These are phyloP conservation scores for Paguma larvata DNA, from an alignment of 2,797 vertebrate species.

Conservation along the genomic window DNA sequence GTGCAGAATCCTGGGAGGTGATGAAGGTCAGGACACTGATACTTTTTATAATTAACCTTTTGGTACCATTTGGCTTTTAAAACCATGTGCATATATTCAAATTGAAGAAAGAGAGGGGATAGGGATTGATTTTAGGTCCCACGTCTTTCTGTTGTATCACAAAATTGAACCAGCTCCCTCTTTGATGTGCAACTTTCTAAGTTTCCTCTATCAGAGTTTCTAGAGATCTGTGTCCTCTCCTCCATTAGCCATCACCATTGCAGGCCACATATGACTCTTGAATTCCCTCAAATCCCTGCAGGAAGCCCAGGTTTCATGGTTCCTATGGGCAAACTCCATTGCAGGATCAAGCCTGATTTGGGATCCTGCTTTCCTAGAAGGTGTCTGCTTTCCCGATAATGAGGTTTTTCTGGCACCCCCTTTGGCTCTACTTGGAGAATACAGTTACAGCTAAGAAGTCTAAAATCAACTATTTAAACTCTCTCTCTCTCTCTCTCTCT, in stretches of 20 bases:
- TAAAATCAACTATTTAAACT: neutral
- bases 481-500: neutral
- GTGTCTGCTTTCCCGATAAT: neutral
- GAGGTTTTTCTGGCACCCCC: neutral
- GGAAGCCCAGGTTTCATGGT: neutral
- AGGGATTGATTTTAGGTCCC: neutral
- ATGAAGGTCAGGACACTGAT: neutral
- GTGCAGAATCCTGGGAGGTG: neutral
- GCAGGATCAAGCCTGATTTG: neutral
- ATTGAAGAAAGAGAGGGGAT: neutral
- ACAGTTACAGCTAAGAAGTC: neutral
- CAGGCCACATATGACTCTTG: neutral
- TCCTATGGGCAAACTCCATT: neutral
- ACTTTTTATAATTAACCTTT: neutral
- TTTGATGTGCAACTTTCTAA: neutral
- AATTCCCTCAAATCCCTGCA: neutral
- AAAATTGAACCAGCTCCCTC: neutral
- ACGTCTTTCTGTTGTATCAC: neutral
- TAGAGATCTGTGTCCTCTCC: neutral
- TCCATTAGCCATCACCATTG: neutral
- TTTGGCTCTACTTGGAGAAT: neutral
- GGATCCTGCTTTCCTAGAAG: neutral
- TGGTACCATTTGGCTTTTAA: neutral
- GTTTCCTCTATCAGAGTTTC: neutral
- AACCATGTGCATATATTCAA: neutral